These are phyloP conservation scores for Oxytorus armatus DNA, from an alignment of 2,888 invertebrate species.

Conservation along the genomic window DNA sequence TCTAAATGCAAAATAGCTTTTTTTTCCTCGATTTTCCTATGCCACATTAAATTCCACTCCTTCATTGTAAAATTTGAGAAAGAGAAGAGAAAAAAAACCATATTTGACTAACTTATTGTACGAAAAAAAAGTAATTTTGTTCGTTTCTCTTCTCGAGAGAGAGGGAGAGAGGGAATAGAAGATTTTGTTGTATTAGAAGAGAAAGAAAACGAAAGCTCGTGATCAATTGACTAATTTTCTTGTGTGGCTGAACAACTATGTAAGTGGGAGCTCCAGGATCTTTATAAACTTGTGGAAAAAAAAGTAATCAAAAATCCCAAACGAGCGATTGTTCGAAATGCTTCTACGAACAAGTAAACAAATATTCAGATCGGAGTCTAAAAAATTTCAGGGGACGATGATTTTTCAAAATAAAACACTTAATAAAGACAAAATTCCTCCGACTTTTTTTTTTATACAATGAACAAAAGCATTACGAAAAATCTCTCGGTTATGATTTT, in stretches of 20 bases:
- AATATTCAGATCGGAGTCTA: too few relatives aligned
- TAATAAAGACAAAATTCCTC: too few relatives aligned
- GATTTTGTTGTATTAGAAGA: slow-evolving; percentile 40
- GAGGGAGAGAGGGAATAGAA: slow-evolving; percentile 8
- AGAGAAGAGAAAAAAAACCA: slow-evolving; percentile 6
- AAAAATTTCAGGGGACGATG: too few relatives aligned
- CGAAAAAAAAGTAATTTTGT: not conserved
- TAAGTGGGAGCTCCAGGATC: too few relatives aligned
- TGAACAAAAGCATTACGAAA: too few relatives aligned
- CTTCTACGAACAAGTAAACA: too few relatives aligned
- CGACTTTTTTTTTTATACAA: too few relatives aligned
- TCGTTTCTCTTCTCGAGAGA: slow-evolving; percentile 9
- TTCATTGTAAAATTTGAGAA: slow-evolving; percentile 14
- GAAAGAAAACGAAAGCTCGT: slow-evolving; percentile 1
- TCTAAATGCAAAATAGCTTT: slow-evolving; percentile 49
- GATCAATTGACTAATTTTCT: slow-evolving; percentile 42
- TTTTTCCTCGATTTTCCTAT: slow-evolving; percentile 45
- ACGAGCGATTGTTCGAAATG: too few relatives aligned
- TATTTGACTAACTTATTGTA: slow-evolving; percentile 38
- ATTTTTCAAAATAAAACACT: too few relatives aligned
- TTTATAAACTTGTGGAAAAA: too few relatives aligned
- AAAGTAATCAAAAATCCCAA: too few relatives aligned
- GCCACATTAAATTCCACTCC: slow-evolving; percentile 36
- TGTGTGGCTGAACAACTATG: slow-evolving; percentile 39
- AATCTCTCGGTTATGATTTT: too few relatives aligned